phyloP scores from a whole-genome alignment of 2,797 vertebrate species.

The Sternarchorhynchus goeldii region DNA sequence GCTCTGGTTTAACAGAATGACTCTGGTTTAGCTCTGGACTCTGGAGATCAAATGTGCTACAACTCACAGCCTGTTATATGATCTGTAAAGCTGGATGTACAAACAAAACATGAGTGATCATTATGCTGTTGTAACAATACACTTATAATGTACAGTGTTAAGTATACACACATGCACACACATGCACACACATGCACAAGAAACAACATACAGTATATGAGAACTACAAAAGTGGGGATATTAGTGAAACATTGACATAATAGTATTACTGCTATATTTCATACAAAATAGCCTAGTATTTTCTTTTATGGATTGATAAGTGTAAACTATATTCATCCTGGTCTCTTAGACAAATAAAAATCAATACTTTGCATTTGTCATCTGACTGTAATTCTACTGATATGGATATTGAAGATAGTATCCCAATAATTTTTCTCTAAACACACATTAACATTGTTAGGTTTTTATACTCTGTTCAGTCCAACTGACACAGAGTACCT shows the following conservation, averaged over 20 bases:
- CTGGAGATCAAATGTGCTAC: neutral
- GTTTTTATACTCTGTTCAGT: too few relatives aligned
- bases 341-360: conserved; percentile 8
- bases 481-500: too few relatives aligned
- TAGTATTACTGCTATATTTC: neutral
- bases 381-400: neutral
- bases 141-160: neutral
- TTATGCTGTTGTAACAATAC: neutral
- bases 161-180: neutral
- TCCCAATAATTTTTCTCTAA: too few relatives aligned
- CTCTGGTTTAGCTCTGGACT: neutral
- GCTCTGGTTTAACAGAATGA: too few relatives aligned
- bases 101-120: neutral
- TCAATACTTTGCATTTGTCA: neutral
- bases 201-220: neutral
- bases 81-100: neutral
- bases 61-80: neutral
- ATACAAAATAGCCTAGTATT: neutral
- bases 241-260: neutral
- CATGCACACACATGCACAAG: too few relatives aligned
- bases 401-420: too few relatives aligned
- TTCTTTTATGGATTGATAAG: neutral
- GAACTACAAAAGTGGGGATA: neutral
- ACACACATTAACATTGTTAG: too few relatives aligned
- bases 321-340: neutral